A percentile compares a stretch with the other conserved stretches of the same genome.
phyloP scores from a whole-genome alignment of 1,140 invertebrate genomes.

The honey bee (Apis mellifera) region Amel_HAv3.1 CM009940.2:962501-963000 shows the following conservation, averaged over 20 bases:
- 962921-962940: constrained; percentile 23
- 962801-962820: constrained; percentile 35
- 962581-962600: too few relatives aligned
- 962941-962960: constrained; percentile 33
- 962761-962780: constrained; percentile 31
- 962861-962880: neutral
- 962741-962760: constrained; percentile 35
- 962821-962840: constrained; percentile 50
- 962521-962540: too few relatives aligned
- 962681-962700: neutral
- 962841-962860: constrained; percentile 36
- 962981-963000: constrained; percentile 28
- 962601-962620: too few relatives aligned
- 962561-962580: too few relatives aligned
- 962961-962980: constrained; percentile 49
- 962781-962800: neutral
- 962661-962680: neutral
- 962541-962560: too few relatives aligned
- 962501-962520: too few relatives aligned
- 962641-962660: too few relatives aligned
- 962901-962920: constrained; percentile 11
- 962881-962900: neutral
- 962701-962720: neutral
- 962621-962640: too few relatives aligned
- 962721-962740: neutral